These are phyloP conservation scores for Tinea trinotella DNA, from an alignment of 2,888 invertebrate species.

Conservation along the genomic window DNA sequence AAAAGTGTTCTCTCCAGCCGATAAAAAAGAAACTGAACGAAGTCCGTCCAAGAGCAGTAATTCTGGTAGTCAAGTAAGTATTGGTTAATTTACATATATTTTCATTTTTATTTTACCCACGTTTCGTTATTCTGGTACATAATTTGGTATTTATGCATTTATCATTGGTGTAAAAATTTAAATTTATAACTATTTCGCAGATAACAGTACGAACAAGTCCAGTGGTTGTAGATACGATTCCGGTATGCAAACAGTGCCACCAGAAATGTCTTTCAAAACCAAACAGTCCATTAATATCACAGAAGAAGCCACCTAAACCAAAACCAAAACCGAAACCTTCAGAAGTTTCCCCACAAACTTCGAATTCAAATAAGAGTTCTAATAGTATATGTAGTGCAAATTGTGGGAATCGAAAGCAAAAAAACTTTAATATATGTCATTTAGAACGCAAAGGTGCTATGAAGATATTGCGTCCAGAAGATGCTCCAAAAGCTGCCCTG, in stretches of 20 bases:
- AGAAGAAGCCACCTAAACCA: conserved; percentile 51
- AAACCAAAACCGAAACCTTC: conserved; percentile 40
- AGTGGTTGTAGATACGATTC: conserved; percentile 78
- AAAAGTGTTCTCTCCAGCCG: conserved; percentile 42
- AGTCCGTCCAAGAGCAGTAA: conserved; percentile 83
- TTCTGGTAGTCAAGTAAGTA: conserved; percentile 82
- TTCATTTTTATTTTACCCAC: not conserved
- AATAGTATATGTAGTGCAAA: conserved; percentile 55
- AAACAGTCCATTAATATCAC: conserved; percentile 62
- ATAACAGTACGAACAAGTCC: conserved; percentile 85
- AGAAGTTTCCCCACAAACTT: conserved; percentile 55
- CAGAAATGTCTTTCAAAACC: conserved; percentile 79
- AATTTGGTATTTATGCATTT: not conserved
- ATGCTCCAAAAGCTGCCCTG: conserved; percentile 57
- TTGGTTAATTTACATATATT: not conserved
- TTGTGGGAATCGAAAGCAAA: conserved; percentile 52
- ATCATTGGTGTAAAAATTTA: too few relatives aligned
- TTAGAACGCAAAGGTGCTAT: conserved; percentile 67
- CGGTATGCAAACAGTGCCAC: conserved; percentile 84
- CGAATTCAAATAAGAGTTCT: conserved; percentile 53
- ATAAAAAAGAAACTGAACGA: conserved; percentile 73
- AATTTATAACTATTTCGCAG: conserved; percentile 50
- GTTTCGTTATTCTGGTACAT: not conserved
- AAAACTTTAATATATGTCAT: conserved; percentile 39
- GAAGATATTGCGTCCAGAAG: conserved; percentile 55